These are phyloP conservation scores for Leptodactylus fallax DNA, from an alignment of 2,797 vertebrate genomes.

Conservation along the genomic window DNA sequence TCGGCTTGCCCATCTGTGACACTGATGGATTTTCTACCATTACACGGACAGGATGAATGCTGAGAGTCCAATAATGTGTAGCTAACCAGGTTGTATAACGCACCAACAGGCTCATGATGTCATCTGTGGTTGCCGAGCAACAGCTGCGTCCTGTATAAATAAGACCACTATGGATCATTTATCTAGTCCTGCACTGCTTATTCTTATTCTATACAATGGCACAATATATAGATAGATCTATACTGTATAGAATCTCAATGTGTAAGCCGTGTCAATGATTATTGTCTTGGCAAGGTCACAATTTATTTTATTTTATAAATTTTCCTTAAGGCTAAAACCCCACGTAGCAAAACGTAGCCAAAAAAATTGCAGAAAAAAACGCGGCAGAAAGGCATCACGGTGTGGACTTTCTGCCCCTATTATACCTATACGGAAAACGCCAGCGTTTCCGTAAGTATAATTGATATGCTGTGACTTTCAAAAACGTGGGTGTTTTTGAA, in stretches of 20 bases:
- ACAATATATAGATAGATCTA: neutral
- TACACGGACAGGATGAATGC: neutral
- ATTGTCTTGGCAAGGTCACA: neutral
- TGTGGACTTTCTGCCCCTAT: too few species aligned
- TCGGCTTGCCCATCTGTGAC: too few species aligned
- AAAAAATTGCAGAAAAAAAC: too few species aligned
- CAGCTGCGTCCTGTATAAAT: conserved; percentile 13
- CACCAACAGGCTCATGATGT: conserved; percentile 4
- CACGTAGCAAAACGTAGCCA: too few species aligned
- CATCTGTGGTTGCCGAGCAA: conserved; percentile 23
- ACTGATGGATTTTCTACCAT: conserved; percentile 18
- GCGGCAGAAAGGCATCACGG: too few species aligned
- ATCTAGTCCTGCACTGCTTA: neutral
- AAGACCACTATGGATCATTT: conserved; percentile 19
- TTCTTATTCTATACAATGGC: neutral
- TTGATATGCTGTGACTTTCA: too few species aligned
- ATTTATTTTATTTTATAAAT: neutral
- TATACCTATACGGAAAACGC: too few species aligned
- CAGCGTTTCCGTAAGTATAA: too few species aligned
- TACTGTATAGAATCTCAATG: too few species aligned
- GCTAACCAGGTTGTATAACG: conserved; percentile 19
- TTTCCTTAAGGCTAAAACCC: too few species aligned
- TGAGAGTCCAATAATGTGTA: neutral
- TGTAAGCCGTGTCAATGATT: too few species aligned
- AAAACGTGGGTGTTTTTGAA: too few species aligned